Conservation (phyloP, 2,888 invertebrate genomes). For the Oxyteleia sp. region DNA sequence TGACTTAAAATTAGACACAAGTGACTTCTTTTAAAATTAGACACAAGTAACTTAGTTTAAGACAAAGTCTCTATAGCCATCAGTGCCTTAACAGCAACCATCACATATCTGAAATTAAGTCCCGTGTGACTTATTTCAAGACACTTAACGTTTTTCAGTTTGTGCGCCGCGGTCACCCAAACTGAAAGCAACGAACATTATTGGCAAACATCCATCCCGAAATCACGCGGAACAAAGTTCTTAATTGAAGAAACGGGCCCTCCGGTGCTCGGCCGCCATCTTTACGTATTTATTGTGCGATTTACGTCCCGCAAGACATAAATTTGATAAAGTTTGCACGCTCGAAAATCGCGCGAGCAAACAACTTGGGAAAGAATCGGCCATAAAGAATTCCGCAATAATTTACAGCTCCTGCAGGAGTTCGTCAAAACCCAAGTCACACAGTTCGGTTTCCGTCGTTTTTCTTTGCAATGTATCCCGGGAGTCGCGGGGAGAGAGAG, state of each 20-base stretch:
- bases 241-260: constrained; percentile 1
- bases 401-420: constrained; percentile 52
- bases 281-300: constrained; percentile 15
- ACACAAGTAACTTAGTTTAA: too few species aligned
- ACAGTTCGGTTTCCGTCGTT: constrained; percentile 40
- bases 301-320: constrained; percentile 11
- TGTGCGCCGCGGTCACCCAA: too few species aligned
- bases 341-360: constrained; percentile 39
- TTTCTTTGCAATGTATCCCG: constrained; percentile 53
- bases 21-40: too few species aligned
- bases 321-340: constrained; percentile 39
- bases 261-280: background rate
- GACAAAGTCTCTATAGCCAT: too few species aligned
- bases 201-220: too few species aligned
- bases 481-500: constrained; percentile 8
- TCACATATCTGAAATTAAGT: too few species aligned
- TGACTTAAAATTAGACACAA: too few species aligned
- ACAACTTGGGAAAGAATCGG: constrained; percentile 45
- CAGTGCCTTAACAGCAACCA: too few species aligned
- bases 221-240: too few species aligned
- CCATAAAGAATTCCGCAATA: constrained; percentile 54
- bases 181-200: too few species aligned
- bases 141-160: too few species aligned
- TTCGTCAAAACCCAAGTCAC: constrained; percentile 67
- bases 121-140: too few species aligned